Evolutionary conservation across 2,797 vertebrate species (phyloP), one percentile per base, ranked within the genome.

Genomic region (Pangasius mekongensis): DNA sequence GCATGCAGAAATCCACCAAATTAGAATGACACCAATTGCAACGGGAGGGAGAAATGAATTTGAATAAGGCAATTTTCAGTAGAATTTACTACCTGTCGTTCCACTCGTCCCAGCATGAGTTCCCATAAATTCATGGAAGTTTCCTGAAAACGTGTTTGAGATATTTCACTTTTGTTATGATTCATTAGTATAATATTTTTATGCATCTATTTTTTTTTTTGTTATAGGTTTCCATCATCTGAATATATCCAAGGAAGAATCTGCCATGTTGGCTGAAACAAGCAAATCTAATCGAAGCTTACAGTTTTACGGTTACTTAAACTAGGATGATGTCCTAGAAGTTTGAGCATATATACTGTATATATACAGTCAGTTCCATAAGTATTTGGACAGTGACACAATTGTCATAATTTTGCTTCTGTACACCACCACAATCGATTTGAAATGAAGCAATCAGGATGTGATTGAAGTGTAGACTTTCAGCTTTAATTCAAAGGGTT

Each of bases 51-150:
- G 85, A 83, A 88, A 83, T 78, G 30, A 87, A 88, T 91, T 89
- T 82, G 81, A 92, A 88, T 91, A 85, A 93, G 89, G 90, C 90
- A 87, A 94, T 92, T 84, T 93, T 91, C 90, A 95, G 95, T 89
- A 91, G 94, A 92, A 92, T 93, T 87, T 95, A 96, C 94, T 96
- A 96, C 95, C 95, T 96, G 95, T 95, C 94, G 95, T 93, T 95
- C 93, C 95, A 94, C 95, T 96, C 92, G 95, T 95, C 94, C 95
- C 95, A 94, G 95, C 95, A 95, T 95, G 95, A 95, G 95, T 94
- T 96, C 94, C 95, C 95, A 95, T 95, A 97, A 95, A 96, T 94
- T 96, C 95, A 96, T 91, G 94, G 95, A 96, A 93, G 95, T 95
- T 96, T 95, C 96, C 96, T 96, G 95, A 94, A 96, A 96, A 96